phyloP scores from a whole-genome alignment of 2,113 vertebrate genomes.

The Cairina moschata region DNA sequence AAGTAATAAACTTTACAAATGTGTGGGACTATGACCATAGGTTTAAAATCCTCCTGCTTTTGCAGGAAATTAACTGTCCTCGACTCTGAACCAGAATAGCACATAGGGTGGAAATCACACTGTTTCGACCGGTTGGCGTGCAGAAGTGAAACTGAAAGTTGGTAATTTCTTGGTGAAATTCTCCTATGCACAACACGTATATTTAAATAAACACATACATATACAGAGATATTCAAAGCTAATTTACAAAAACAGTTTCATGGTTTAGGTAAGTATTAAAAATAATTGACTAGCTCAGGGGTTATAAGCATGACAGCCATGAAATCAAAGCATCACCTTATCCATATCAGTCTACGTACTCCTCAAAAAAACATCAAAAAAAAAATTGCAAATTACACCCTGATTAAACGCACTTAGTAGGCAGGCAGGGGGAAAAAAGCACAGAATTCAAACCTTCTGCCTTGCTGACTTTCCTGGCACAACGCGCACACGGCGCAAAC shows the following conservation, averaged over 20 bases:
- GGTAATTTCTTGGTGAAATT: not conserved
- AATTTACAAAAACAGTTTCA: not conserved
- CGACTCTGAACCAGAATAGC: not conserved
- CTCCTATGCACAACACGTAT: not conserved
- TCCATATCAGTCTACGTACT: accelerated
- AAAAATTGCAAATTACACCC: not conserved
- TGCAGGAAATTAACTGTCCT: not conserved
- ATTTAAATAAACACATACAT: not conserved
- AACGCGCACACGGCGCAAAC: not conserved
- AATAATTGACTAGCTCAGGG: not conserved
- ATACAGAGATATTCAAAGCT: not conserved
- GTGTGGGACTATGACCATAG: accelerated
- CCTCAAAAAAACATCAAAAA: not conserved
- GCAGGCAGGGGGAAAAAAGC: not conserved
- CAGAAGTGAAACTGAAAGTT: not conserved
- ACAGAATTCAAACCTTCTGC: not conserved
- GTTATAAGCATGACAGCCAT: not conserved
- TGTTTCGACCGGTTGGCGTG: not conserved
- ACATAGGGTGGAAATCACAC: not conserved
- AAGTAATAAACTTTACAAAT: not conserved
- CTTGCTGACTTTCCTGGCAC: not conserved
- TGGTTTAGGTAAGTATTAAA: not conserved
- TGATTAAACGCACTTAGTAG: not conserved
- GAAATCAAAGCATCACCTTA: not conserved
- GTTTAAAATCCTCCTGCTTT: not conserved